Evolutionary conservation across 1,140 invertebrate species (phyloP).

Genomic region (Triops cancriformis): DNA sequence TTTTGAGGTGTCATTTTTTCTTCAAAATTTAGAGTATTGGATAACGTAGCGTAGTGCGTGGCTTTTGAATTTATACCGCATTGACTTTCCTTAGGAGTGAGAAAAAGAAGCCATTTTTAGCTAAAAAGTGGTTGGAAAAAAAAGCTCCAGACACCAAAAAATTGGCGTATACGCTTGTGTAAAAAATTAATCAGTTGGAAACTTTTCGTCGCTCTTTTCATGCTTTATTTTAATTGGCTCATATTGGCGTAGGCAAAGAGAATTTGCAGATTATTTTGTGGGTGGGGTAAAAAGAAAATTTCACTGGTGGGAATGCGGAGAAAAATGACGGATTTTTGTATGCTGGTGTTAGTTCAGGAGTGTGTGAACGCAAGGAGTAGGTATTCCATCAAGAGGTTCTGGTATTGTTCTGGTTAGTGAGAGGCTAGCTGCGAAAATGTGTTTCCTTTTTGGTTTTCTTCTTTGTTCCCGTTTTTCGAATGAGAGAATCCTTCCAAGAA

Average conservation of each 20-base stretch:
- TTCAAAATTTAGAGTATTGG: not conserved
- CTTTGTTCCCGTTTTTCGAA: not conserved
- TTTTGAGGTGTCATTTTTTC: not conserved
- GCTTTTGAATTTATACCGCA: not conserved
- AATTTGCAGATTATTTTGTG: not conserved
- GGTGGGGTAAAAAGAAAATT: not conserved
- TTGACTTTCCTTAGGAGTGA: not conserved
- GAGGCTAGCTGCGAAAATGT: not conserved
- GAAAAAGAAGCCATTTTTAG: not conserved
- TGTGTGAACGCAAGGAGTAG: not conserved
- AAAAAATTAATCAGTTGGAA: not conserved
- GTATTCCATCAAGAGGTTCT: not conserved
- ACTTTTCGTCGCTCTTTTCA: not conserved
- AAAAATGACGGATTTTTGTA: not conserved
- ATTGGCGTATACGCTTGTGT: constrained; percentile 10
- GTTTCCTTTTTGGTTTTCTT: not conserved
- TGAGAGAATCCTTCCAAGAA: not conserved
- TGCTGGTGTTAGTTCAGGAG: not conserved
- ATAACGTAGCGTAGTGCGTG: not conserved
- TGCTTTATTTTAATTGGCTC: not conserved
- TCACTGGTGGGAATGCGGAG: not conserved
- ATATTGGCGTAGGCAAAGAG: not conserved
- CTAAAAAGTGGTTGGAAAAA: not conserved
- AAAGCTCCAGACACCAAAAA: not conserved
- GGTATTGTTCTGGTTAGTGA: not conserved